These are phyloP conservation scores for Lucinisca nassula DNA, from an alignment of 2,888 invertebrate genomes.

Conservation along the genomic window DNA sequence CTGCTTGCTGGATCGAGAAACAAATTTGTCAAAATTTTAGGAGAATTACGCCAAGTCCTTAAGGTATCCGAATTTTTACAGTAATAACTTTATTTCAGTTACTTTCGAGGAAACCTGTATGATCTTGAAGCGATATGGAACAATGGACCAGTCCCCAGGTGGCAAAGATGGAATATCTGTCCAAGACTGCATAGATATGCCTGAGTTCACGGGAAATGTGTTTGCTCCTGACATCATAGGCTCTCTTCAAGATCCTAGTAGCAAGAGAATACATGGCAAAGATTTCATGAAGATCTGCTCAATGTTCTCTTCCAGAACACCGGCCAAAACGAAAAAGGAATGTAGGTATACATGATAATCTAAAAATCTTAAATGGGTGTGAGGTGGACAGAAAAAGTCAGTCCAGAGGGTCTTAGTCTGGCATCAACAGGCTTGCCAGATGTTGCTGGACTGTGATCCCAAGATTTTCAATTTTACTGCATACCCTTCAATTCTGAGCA, in stretches of 20 bases:
- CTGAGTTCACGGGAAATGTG: slow-evolving; percentile 78
- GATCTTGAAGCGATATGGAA: slow-evolving; percentile 73
- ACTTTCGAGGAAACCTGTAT: slow-evolving; percentile 70
- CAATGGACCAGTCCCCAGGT: slow-evolving; percentile 71
- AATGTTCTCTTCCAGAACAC: slow-evolving; percentile 73
- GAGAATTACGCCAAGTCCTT: too few species aligned
- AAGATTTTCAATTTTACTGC: too few species aligned
- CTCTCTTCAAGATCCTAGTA: slow-evolving; percentile 65
- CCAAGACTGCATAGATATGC: slow-evolving; percentile 74
- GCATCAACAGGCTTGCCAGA: too few species aligned
- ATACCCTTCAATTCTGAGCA: too few species aligned
- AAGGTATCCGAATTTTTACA: too few species aligned
- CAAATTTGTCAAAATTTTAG: too few species aligned
- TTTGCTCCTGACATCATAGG: slow-evolving; percentile 75
- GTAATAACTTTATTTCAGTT: slow-evolving; percentile 59
- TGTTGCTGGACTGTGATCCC: too few species aligned
- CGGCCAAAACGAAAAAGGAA: slow-evolving; percentile 76
- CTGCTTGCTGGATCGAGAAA: too few species aligned
- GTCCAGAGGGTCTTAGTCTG: too few species aligned
- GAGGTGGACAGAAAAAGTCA: too few species aligned
- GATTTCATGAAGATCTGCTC: slow-evolving; percentile 76
- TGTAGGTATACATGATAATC: slow-evolving; percentile 60
- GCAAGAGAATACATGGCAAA: slow-evolving; percentile 72
- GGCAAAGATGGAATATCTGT: slow-evolving; percentile 73
- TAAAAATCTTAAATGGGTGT: too few species aligned